A percentile compares a stretch with the other conserved stretches of the same genome.
Evolutionary conservation across 2,888 invertebrate genomes (phyloP).

Genomic region (Tetanocera ferruginea): DNA sequence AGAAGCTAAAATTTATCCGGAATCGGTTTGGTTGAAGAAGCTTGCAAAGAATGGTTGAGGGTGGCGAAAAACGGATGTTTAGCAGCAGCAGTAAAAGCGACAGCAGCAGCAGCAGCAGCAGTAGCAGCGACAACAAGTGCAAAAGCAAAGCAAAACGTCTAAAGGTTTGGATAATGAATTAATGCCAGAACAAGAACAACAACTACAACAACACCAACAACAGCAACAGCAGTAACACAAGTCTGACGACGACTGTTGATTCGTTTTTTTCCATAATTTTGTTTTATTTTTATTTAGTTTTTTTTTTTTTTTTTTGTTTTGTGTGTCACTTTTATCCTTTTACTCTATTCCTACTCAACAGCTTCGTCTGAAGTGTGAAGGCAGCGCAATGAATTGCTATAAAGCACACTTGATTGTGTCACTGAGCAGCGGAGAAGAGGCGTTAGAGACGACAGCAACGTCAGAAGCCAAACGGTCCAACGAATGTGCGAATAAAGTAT

Average conservation of each 20-base stretch:
- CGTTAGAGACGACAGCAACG: background rate
- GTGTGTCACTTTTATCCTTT: background rate
- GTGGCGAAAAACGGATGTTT: background rate
- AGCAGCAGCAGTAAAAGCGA: background rate
- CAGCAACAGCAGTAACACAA: too few species aligned
- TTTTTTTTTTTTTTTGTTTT: background rate
- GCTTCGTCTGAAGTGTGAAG: background rate
- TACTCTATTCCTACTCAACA: background rate
- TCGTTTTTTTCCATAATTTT: background rate
- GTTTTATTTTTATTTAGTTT: background rate
- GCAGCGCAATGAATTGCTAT: background rate
- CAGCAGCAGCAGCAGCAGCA: background rate
- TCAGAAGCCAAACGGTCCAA: background rate
- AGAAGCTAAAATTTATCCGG: background rate
- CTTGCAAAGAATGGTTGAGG: background rate
- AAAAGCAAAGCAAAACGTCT: background rate
- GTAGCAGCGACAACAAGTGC: background rate
- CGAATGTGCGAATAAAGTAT: background rate
- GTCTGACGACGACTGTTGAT: conserved; percentile 24
- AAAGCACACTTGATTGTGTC: background rate
- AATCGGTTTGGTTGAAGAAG: background rate
- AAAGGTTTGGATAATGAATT: conserved; percentile 18
- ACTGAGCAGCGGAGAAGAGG: too few species aligned
- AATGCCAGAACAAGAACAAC: conserved; percentile 12
- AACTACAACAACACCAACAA: background rate